phyloP scores from a whole-genome alignment of 2,888 invertebrate species.

The Melieria omissa region DNA sequence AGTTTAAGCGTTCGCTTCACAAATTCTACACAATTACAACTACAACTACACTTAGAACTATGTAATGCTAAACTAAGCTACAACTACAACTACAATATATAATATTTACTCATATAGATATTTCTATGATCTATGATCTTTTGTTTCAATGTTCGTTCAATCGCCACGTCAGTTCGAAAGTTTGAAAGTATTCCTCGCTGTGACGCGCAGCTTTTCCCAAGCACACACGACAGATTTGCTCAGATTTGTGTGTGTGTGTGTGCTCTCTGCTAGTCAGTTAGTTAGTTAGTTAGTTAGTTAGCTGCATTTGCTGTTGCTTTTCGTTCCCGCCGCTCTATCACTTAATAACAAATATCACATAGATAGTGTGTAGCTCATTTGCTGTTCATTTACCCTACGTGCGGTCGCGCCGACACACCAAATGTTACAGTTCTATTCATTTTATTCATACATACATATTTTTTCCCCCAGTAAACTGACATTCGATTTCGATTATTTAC shows the following conservation, averaged over 20 bases:
- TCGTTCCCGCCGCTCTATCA: conserved; percentile 20
- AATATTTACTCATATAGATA: too few relatives aligned
- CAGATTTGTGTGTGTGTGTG: neutral
- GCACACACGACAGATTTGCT: conserved; percentile 10
- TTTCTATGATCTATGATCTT: too few relatives aligned
- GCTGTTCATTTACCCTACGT: neutral
- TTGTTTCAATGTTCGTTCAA: conserved; percentile 10
- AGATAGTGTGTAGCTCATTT: conserved; percentile 46
- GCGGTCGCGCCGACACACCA: too few relatives aligned
- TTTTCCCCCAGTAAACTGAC: too few relatives aligned
- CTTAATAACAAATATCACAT: conserved; percentile 67
- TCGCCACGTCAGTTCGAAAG: neutral
- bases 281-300: neutral
- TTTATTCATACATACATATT: too few relatives aligned
- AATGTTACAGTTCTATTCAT: too few relatives aligned
- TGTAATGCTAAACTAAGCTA: too few relatives aligned
- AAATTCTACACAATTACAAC: too few relatives aligned
- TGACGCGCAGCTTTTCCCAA: neutral
- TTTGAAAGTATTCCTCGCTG: neutral
- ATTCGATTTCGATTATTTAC: too few relatives aligned
- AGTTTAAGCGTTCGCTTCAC: too few relatives aligned
- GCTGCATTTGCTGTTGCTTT: neutral
- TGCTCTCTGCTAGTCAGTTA: neutral
- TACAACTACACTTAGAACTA: too few relatives aligned
- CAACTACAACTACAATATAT: too few relatives aligned